phyloP scores from a whole-genome alignment of 2,797 vertebrate species.

The Diglossa cyanea region DNA sequence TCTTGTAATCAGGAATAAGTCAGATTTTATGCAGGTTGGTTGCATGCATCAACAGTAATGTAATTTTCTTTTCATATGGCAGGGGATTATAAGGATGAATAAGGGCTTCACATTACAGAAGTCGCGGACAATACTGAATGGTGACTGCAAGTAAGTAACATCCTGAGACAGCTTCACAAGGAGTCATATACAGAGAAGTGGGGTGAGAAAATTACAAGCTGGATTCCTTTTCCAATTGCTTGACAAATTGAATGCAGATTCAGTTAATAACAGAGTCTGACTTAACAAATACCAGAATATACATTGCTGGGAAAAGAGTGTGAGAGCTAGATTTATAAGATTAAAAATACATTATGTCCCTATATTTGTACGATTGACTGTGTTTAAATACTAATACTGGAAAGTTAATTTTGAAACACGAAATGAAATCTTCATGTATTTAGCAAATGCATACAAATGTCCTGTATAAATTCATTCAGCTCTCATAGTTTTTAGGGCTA shows the following conservation, averaged over 20 bases:
- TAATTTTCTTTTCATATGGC: neutral
- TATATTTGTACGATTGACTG: neutral
- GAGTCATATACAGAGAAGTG: neutral
- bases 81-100: neutral
- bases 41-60: neutral
- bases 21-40: neutral
- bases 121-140: neutral
- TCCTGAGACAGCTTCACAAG: neutral
- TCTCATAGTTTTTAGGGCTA: neutral
- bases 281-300: conserved; percentile 24
- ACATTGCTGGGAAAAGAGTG: neutral
- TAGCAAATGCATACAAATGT: neutral
- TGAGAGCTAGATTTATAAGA: neutral
- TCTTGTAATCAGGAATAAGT: neutral
- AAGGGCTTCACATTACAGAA: neutral
- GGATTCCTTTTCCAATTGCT: neutral
- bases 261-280: conserved; percentile 9
- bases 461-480: neutral
- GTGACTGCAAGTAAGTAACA: neutral
- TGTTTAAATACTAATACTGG: neutral
- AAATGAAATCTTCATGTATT: neutral
- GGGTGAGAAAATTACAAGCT: neutral
- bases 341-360: neutral
- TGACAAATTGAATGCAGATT: neutral
- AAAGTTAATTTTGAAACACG: neutral